Evolutionary conservation across 2,888 invertebrate genomes (phyloP).

Genomic region (Stenotaenia linearis): DNA sequence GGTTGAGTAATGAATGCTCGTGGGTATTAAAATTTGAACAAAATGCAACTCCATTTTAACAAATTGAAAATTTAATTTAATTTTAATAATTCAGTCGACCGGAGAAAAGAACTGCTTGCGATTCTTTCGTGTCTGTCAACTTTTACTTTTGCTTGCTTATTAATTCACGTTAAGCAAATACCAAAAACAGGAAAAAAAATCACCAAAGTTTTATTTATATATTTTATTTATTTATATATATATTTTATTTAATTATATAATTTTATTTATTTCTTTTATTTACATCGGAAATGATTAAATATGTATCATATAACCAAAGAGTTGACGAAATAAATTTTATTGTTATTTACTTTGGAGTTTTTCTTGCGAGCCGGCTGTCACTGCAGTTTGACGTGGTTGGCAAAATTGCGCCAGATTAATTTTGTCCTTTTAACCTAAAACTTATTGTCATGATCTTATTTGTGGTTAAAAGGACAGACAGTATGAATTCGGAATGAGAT

Average conservation of each 20-base stretch:
- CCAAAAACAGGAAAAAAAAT: background rate
- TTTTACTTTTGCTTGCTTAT: background rate
- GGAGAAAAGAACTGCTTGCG: background rate
- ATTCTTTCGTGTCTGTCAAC: background rate
- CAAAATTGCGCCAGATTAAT: background rate
- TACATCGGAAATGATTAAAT: no score
- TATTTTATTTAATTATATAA: background rate
- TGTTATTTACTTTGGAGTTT: background rate
- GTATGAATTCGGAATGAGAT: slow-evolving; percentile 17
- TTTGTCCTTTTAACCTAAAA: slow-evolving; percentile 14
- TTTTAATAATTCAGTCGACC: background rate
- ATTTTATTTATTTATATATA: background rate
- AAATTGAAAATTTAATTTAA: background rate
- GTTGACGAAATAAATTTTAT: background rate
- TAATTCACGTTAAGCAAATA: background rate
- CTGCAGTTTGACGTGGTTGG: background rate
- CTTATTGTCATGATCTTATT: slow-evolving; percentile 3
- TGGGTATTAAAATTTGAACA: background rate
- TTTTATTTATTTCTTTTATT: no score
- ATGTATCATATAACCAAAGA: no score
- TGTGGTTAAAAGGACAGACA: slow-evolving; percentile 7
- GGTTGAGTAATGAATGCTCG: background rate
- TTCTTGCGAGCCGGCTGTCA: no score
- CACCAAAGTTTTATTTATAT: background rate
- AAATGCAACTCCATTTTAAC: background rate